Base-by-base conservation (phyloP, 1,140 invertebrate genomes). In the Drosophila orena region DNA sequence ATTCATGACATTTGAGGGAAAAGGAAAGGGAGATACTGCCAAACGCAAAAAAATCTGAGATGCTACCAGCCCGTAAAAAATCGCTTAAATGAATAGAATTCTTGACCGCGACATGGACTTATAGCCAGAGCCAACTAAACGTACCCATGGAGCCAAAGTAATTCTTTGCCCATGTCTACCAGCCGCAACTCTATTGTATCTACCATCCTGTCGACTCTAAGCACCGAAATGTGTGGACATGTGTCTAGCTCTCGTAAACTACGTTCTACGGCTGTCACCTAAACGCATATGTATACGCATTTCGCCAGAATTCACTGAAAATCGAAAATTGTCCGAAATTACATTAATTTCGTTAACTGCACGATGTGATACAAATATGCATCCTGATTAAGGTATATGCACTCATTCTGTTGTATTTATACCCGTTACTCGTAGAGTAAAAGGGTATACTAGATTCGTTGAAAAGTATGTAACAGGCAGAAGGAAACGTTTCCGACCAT, bases 1-100 rank as follows among this genome's bases (percentile, higher is more conserved):
- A 75, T 69, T 86, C 77, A 75, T 86, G 81, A 89, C 64, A 72
- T 89, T 83, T 68, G 84, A 77, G 61, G 73, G 75, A 88, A 68
- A 49, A 69, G 78, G 43, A 60, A 17, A 65, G 38, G 54, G 37
- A 50, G 81, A 74, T 81, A 78, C 81, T 74, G 69, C 62, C 81
- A 85, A 75, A 86, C 78, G 74, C 83, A 81, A 42, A 56, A 54
- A 38, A 71, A 54, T 56, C 22, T 47, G 43, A 50, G 49, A 20
- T 42, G 57, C 65, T 88, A 83, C 30, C 69, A 80, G 46, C 60
- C 52, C 57, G 56, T 78, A 64, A 69, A 64, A 76, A 79, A 79
- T 64, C 66, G 77, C 64, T 77, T 79, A 79, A 79, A 65, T 83
- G 68, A 54, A 73, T 73, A 72, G 46, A 83, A 88, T 69, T 55